Conservation (phyloP, 2,888 invertebrate genomes). For the Nematopogon swammerdamellus region DNA sequence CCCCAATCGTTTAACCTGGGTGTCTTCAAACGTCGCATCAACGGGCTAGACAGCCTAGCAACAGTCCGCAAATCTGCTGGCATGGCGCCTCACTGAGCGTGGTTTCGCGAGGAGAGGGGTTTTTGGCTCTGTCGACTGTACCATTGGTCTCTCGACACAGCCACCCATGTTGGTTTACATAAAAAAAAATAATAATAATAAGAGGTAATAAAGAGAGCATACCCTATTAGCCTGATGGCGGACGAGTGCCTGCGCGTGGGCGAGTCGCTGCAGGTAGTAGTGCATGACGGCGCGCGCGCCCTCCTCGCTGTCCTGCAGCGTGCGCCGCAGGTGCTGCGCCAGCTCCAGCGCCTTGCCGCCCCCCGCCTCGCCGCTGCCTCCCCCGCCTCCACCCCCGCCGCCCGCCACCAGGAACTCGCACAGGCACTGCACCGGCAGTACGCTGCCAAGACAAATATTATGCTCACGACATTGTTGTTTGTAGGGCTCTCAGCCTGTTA, state of each 20-base stretch:
- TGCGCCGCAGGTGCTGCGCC: slow-evolving; percentile 53
- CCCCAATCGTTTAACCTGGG: too few relatives aligned
- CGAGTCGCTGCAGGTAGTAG: slow-evolving; percentile 82
- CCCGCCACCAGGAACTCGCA: slow-evolving; percentile 89
- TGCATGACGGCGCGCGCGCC: slow-evolving; percentile 84
- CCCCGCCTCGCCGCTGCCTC: slow-evolving; percentile 15
- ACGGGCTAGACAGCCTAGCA: too few relatives aligned
- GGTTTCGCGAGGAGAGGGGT: too few relatives aligned
- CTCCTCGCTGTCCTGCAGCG: slow-evolving; percentile 42
- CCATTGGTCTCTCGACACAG: too few relatives aligned
- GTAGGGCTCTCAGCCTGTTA: background rate
- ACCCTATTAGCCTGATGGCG: slow-evolving; percentile 72
- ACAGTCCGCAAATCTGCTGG: too few relatives aligned
- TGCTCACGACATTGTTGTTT: background rate
- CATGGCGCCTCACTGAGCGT: too few relatives aligned
- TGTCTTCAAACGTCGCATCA: too few relatives aligned
- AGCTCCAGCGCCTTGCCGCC: slow-evolving; percentile 63
- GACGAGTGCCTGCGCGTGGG: slow-evolving; percentile 76
- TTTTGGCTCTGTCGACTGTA: too few relatives aligned
- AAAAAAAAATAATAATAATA: too few relatives aligned
- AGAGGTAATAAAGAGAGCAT: slow-evolving; percentile 12
- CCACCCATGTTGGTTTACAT: too few relatives aligned
- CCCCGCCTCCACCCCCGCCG: slow-evolving; percentile 31
- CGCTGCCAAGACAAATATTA: slow-evolving; percentile 44
- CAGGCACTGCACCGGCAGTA: slow-evolving; percentile 94